phyloP scores from a whole-genome alignment of 1,140 invertebrate species.

The Gonioctena quinquepunctata region DNA sequence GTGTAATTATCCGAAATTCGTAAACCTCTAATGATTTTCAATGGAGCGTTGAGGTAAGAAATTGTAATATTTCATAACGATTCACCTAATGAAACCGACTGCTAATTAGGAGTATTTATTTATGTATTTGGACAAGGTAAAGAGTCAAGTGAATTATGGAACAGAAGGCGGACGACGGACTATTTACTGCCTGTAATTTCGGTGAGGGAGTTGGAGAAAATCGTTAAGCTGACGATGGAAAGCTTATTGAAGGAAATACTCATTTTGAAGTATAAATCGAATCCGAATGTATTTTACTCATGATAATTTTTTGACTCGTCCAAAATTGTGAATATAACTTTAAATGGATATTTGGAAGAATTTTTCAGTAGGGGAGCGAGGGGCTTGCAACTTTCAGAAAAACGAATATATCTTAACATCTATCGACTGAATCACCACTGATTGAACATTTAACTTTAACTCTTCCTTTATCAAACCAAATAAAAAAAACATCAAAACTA shows the following conservation, averaged over 20 bases:
- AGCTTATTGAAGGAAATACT: neutral
- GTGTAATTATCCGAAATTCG: slow-evolving; percentile 16
- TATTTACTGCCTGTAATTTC: neutral
- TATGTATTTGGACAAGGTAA: slow-evolving; percentile 20
- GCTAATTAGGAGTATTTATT: slow-evolving; percentile 14
- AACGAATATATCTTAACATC: neutral
- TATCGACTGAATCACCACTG: neutral
- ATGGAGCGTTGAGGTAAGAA: slow-evolving; percentile 9
- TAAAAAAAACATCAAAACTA: neutral
- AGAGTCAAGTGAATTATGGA: slow-evolving; percentile 13
- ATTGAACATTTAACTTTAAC: neutral
- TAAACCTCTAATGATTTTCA: slow-evolving; percentile 18
- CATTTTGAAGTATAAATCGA: too few species aligned
- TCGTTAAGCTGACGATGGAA: neutral
- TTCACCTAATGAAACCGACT: slow-evolving; percentile 5
- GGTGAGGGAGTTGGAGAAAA: neutral
- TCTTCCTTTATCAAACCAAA: neutral
- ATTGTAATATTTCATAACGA: slow-evolving; percentile 21
- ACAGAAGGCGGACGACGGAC: neutral
- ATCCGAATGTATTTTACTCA: too few species aligned
- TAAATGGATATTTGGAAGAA: too few species aligned
- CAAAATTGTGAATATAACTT: too few species aligned
- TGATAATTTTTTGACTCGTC: too few species aligned
- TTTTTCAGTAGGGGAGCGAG: neutral
- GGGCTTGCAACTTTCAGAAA: neutral